Evolutionary conservation across 2,888 invertebrate genomes (phyloP).

Genomic region (Ecliptopera silaceata): DNA sequence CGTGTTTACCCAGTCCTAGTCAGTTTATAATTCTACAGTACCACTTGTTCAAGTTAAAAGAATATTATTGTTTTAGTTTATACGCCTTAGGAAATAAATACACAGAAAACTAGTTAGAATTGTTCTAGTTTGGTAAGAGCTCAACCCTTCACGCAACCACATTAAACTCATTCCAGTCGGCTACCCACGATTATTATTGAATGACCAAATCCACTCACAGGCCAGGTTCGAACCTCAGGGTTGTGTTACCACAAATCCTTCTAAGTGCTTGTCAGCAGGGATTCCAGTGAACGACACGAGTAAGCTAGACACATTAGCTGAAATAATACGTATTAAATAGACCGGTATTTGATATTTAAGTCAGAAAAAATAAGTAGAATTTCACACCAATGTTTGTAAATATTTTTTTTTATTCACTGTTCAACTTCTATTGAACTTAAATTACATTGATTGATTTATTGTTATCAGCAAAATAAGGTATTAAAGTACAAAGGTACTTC

Average conservation of each 20-base stretch:
- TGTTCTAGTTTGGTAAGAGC: neutral
- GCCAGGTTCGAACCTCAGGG: slow-evolving; percentile 37
- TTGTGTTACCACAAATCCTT: slow-evolving; percentile 51
- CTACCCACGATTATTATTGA: slow-evolving; percentile 14
- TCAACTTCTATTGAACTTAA: too few species aligned
- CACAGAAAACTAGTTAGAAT: neutral
- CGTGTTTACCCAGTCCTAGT: too few species aligned
- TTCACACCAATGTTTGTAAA: too few species aligned
- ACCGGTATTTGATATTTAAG: too few species aligned
- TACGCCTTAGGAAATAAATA: neutral
- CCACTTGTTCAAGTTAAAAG: too few species aligned
- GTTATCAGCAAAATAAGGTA: too few species aligned
- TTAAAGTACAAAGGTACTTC: too few species aligned
- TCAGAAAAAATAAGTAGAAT: too few species aligned
- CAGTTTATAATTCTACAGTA: too few species aligned
- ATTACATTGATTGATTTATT: too few species aligned
- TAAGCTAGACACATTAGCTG: slow-evolving; percentile 26
- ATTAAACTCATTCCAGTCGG: slow-evolving; percentile 6
- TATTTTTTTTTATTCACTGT: too few species aligned
- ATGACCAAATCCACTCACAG: slow-evolving; percentile 38
- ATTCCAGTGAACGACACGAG: slow-evolving; percentile 30
- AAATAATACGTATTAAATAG: slow-evolving; percentile 19
- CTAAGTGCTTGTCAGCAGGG: slow-evolving; percentile 56
- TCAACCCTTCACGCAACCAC: slow-evolving; percentile 7
- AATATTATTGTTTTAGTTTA: too few species aligned